Evolutionary conservation across 1,140 invertebrate genomes (phyloP), one percentile per base, ranked within the genome.

Genomic region (Rhopalosiphum padi): DNA sequence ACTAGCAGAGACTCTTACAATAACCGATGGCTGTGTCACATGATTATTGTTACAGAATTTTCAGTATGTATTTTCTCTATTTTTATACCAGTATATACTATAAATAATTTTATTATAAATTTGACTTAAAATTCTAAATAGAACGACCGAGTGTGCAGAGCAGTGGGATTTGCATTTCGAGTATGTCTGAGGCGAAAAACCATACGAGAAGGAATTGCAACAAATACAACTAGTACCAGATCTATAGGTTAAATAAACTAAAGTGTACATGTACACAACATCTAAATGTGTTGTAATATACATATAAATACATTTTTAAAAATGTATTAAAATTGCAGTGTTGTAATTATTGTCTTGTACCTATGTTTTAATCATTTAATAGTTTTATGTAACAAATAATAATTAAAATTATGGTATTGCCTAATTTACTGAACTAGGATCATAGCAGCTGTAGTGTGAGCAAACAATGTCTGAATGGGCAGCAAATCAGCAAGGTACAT

Each of bases 161-260:
- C 90, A 37, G 43, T 91, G 35, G 90, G 90, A 35, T 77, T 91
- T 48, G 23, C 90, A 3, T 91, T 91, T 35, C 25, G n/a, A 22
- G 30, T 77, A 83, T 91, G 90, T 83, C 18, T 51, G 25, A 91
- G n/a, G 35, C 41, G 90, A 4, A 91, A 91, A 91, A 91, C n/a
- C 21, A 23, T 91, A 48, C 68, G 68, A 18, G 60, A 83, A 91
- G 60, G 55, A 91, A 5, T 11, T 15, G 3, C n/a, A 46, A 35
- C 43, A 25, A 91, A 51, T 37, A n/a, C n/a, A 23, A 35, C 25
- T 3, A 51, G 41, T 35, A 51, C 48, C 1, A 68, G 90, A 91
- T 91, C 37, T 83, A 48, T 91, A n/a, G 90, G 90, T 37, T 91
- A 83, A 82, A 90, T 68, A 43, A 43, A 43, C 83, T 30, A 9